phyloP scores from a whole-genome alignment of 1,140 invertebrate genomes.

The Drosophila orosa region DNA sequence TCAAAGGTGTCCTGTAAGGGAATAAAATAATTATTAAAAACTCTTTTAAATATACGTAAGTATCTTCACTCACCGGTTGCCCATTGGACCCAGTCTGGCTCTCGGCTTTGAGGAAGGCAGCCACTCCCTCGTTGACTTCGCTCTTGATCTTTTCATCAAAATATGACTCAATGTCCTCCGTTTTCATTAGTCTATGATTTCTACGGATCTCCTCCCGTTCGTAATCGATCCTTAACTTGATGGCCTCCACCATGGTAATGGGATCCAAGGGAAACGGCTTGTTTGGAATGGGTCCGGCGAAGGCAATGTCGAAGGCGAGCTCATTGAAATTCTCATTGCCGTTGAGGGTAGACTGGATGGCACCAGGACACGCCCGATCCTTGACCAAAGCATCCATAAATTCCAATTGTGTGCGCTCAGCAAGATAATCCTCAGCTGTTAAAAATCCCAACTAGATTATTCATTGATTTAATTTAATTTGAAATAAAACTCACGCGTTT shows the following conservation, averaged over 20 bases:
- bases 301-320: conserved; percentile 55
- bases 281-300: conserved; percentile 37
- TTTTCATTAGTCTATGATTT: background rate
- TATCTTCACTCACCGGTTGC: conserved; percentile 15
- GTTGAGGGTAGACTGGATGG: conserved; percentile 59
- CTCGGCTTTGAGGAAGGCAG: conserved; percentile 53
- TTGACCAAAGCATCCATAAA: conserved; percentile 58
- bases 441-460: accelerated
- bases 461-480: background rate
- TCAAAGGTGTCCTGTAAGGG: conserved; percentile 22
- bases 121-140: conserved; percentile 49
- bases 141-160: conserved; percentile 26
- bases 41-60: background rate
- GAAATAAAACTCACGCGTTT: background rate
- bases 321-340: conserved; percentile 62
- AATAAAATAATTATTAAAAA: background rate
- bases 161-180: conserved; percentile 31
- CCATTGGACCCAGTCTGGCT: background rate
- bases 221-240: conserved; percentile 62
- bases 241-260: conserved; percentile 68
- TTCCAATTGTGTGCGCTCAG: conserved; percentile 18
- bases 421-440: conserved; percentile 49
- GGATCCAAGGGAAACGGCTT: conserved; percentile 63
- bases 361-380: conserved; percentile 59
- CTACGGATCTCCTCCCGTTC: conserved; percentile 51